A percentile compares a stretch with the other conserved stretches of the same genome.
Conservation (phyloP, 2,888 invertebrate species). For the Zygaena filipendulae region DNA sequence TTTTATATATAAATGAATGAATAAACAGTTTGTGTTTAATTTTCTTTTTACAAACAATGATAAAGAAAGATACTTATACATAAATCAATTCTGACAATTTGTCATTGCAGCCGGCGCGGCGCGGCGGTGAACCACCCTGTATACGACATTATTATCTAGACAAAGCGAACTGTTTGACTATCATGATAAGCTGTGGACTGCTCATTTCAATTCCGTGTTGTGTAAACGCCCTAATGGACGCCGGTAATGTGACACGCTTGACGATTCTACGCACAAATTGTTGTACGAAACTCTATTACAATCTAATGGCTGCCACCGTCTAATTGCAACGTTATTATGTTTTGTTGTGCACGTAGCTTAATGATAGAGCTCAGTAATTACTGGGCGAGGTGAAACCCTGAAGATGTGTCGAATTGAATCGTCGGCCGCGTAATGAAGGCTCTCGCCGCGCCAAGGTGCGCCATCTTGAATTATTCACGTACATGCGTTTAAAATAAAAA, state of each 20-base stretch:
- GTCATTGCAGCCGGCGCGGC: conserved; percentile 1
- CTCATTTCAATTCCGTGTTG: conserved; percentile 66
- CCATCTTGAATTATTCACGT: conserved; percentile 26
- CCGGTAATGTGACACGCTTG: conserved; percentile 69
- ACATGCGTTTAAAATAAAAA: no score
- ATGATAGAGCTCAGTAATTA: conserved; percentile 59
- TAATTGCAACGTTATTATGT: conserved; percentile 66
- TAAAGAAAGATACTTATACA: no score
- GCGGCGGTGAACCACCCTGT: no score
- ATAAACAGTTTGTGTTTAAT: no score
- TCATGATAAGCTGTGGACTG: conserved; percentile 65
- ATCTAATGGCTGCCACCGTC: conserved; percentile 64
- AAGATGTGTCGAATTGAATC: conserved; percentile 66
- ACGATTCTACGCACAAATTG: conserved; percentile 69
- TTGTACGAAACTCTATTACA: conserved; percentile 68
- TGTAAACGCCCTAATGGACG: conserved; percentile 66
- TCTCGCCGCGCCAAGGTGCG: conserved; percentile 29
- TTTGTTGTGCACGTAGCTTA: conserved; percentile 59
- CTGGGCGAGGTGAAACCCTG: conserved; percentile 63
- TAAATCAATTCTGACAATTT: no score
- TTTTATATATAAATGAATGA: no score
- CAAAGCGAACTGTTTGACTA: conserved; percentile 62
- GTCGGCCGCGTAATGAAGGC: conserved; percentile 39
- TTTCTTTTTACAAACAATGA: no score
- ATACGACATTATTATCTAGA: conserved; percentile 57